Base-by-base conservation (phyloP, 2,888 invertebrate genomes). In the Eupithecia subfuscata region DNA sequence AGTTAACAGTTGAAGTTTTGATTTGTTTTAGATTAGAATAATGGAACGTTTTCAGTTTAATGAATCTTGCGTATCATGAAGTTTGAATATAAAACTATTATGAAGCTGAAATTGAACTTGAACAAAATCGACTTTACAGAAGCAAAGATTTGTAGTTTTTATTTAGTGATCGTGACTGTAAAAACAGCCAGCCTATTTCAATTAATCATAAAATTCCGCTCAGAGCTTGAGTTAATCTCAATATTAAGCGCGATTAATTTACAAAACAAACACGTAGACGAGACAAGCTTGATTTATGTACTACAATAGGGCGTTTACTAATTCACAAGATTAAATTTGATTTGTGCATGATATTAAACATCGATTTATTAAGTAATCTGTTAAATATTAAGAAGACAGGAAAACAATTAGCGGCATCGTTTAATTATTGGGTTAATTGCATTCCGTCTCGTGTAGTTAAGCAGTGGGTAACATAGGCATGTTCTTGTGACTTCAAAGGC, bases 401-500 rank as follows among this genome's bases (percentile, higher is more conserved):
- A 81, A 81, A 85, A 82, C 85, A 88, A 87, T 88, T 88, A 87
- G 85, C 83, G 77, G 82, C 78, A 81, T 75, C 81, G 82, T 81
- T 84, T 82, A 80, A 83, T 84, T 85, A 87, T 87, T 87, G 82
- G 86, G 87, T 86, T 87, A 88, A 89, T 88, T 88, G 85, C 84
- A 84, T 86, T 82, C 81, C 80, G 82, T 82, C 76, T 80, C 79
- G 80, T 83, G 83, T 87, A 81, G 82, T 87, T 84, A 84, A 81
- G 84, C 84, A 84, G 83, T 84, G 77, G 82, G 83, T 79, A 75
- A 76, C 82, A 80, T 78, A 79, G 77, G 82, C 76, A 84, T 81
- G 80, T 85, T 88, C 81, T 78, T 82, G 80, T 79, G 78, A 88
- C 89, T 86, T 90, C 90, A 90, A 91, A 91, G 90, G 84, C 79